Conservation (phyloP, 2,113 vertebrate species). For the Dasyornis broadbenti region DNA sequence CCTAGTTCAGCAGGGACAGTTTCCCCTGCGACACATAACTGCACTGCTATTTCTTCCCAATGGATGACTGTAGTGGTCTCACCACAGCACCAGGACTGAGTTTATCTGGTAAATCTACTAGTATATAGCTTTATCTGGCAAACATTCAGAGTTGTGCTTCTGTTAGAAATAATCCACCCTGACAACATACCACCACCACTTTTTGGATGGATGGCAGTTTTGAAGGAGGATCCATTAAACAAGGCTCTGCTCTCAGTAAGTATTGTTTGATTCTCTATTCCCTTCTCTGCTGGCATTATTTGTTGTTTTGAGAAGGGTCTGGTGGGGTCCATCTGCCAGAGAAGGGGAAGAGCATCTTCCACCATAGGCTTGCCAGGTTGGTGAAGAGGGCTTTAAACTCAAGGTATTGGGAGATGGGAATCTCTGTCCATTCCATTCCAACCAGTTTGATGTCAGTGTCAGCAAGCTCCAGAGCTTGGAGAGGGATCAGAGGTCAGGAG, state of each 20-base stretch:
- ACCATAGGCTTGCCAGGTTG: not conserved
- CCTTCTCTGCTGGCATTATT: not conserved
- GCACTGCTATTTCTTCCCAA: not conserved
- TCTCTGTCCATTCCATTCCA: not conserved
- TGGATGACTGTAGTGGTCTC: not conserved
- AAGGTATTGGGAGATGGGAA: not conserved
- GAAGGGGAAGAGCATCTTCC: not conserved
- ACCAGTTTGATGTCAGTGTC: not conserved
- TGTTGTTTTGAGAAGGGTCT: not conserved
- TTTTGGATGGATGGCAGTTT: not conserved
- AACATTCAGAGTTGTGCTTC: not conserved
- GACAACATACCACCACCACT: not conserved
- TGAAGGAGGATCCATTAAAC: not conserved
- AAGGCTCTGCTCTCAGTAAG: not conserved
- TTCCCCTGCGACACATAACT: not conserved
- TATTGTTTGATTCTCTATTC: not conserved
- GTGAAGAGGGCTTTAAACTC: not conserved
- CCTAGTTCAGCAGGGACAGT: not conserved
- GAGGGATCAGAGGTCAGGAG: not conserved
- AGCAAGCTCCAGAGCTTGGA: not conserved
- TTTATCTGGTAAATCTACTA: not conserved
- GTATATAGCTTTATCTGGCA: not conserved
- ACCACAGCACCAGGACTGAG: not conserved
- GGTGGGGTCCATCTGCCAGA: not conserved
- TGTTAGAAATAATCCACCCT: not conserved